A percentile compares a stretch with the other conserved stretches of the same genome.
Conservation (phyloP, 2,113 vertebrate genomes). For the Colossoma macropomum region DNA sequence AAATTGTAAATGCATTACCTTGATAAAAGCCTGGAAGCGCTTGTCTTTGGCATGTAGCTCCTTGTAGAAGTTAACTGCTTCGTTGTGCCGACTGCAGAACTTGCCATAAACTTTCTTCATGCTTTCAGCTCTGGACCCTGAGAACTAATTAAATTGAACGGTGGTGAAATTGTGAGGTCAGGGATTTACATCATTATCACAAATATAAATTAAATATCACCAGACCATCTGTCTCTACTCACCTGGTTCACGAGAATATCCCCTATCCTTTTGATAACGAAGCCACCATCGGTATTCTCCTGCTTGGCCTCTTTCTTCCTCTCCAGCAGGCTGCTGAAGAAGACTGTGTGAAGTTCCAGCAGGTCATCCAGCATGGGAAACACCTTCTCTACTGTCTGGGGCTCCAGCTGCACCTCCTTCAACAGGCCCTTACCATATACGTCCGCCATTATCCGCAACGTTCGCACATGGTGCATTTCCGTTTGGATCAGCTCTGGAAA, state of each 20-base stretch:
- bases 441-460: constrained; percentile 93
- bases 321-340: constrained; percentile 89
- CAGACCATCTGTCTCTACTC: constrained; percentile 53
- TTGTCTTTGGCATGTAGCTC: constrained; percentile 92
- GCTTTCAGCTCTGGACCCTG: constrained; percentile 84
- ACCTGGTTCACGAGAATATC: constrained; percentile 91
- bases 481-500: constrained; percentile 94
- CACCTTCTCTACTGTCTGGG: constrained; percentile 85
- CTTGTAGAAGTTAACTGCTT: constrained; percentile 94
- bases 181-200: neutral
- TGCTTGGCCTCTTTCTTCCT: constrained; percentile 85
- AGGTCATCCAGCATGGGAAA: constrained; percentile 92
- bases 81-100: constrained; percentile 95
- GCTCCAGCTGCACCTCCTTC: constrained; percentile 87
- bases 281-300: constrained; percentile 79
- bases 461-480: constrained; percentile 94
- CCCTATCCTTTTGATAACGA: constrained; percentile 88
- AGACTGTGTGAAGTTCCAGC: constrained; percentile 88
- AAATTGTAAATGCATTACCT: constrained; percentile 72
- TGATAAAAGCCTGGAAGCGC: constrained; percentile 93
- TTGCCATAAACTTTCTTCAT: constrained; percentile 92
- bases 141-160: constrained; percentile 80
- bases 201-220: neutral
- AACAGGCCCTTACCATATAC: constrained; percentile 92
- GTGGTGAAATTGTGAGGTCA: no score